Base-by-base conservation (phyloP, 2,113 vertebrate genomes). In the Sardina pilchardus region DNA sequence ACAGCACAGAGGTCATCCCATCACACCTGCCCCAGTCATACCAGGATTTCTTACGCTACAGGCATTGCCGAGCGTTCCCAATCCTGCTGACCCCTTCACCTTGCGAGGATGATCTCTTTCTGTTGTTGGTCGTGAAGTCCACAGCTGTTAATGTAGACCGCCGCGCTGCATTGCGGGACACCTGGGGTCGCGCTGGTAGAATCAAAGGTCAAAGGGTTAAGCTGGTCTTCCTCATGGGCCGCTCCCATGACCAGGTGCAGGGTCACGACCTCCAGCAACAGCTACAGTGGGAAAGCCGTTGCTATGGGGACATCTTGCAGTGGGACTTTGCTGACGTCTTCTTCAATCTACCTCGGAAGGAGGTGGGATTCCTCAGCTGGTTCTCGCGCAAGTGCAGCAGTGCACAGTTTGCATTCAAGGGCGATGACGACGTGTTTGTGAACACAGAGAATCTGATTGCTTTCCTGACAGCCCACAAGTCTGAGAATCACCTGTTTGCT, bases 341-440 rank as follows among this genome's bases (percentile, higher is more conserved):
- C 90, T 96, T 96, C 91, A 96, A 96, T 89, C 88, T 96, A 89
- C 96, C 95, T 0, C 93, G 96, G 42, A 96, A 96, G 89, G 96
- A 96, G 90, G 90, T 96, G 83, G 94, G 95, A 81, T 92, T 96
- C 88, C 95, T 95, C 19, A 91, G 91, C 82, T 96, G 95, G 96
- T 92, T 94, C 50, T 83, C 1, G 0, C 85, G 88, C 10, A 92
- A 93, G 39, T 96, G 96, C 43, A 84, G 81, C 45, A 91, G 90
- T 0, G 90, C 92, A 82, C 85, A 81, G 42, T 95, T 95, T 3
- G 84, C 95, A 85, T 91, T 96, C 4, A 96, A 96, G 82, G 96
- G 96, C 0, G 96, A 96, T 0, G 95, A 96, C 0, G 95, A 95
- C 0, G 94, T 96, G 82, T 96, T 96, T 53, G n/a, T n/a, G n/a